Base-by-base conservation (phyloP, 2,797 vertebrate genomes). In the Pelodytes ibericus region DNA sequence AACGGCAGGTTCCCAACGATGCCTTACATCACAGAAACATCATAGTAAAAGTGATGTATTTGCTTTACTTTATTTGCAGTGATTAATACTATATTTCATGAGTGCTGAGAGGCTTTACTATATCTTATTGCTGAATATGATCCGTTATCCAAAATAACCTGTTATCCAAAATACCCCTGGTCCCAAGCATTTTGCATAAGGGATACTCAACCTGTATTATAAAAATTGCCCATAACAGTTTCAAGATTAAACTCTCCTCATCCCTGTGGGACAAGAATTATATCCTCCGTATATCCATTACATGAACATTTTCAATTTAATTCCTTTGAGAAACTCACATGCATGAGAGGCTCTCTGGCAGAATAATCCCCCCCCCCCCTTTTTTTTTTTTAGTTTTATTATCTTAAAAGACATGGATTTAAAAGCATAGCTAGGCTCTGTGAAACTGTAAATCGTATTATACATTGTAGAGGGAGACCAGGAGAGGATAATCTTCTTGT, bases 331-430 rank as follows among this genome's bases (percentile, higher is more conserved):
- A 15, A 24, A 7, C 36, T 74, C 13, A 49, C 9, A 51, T 13
- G 20, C 29, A 36, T 26, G 41, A 68, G 29, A n/a, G n/a, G 27
- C 56, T 60, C 27, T 67, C 39, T 61, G 44, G 33, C 39, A 36
- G 51, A 51, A 33, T 68, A 68, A 75, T 75, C 73, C 57, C 53
- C 63, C n/a, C n/a, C n/a, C n/a, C n/a, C n/a, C n/a, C n/a, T n/a
- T n/a, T n/a, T n/a, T n/a, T n/a, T n/a, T 49, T 58, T 75, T 75
- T 67, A 51, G 56, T 75, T 60, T 68, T 66, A 59, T 66, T 20
- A 59, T 67, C 22, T 68, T 18, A 47, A 63, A 67, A 67, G n/a
- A 49, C 61, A 57, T 65, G 72, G 51, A 44, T 39, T 68, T 67
- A 74, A 58, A 26, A 65, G 33, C 27, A 27, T 49, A 20, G 39